Evolutionary conservation across 1,140 invertebrate species (phyloP).

Genomic region (Zophobas atratus): DNA sequence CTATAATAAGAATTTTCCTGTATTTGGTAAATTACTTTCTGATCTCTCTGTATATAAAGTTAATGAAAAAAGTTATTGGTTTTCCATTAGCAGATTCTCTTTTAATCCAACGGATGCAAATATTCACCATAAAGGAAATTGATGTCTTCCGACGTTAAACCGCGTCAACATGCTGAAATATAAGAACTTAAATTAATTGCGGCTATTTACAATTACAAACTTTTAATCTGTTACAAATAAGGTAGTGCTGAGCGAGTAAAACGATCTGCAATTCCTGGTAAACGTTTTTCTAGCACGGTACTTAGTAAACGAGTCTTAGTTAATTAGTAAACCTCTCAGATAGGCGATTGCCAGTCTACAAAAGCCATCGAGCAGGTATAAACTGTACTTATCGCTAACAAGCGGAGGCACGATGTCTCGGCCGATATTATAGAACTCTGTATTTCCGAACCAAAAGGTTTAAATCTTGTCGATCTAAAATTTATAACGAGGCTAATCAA

Average conservation of each 20-base stretch:
- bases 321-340: slow-evolving; percentile 62
- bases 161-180: background rate
- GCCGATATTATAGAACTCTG: slow-evolving; percentile 49
- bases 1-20: too few relatives aligned
- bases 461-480: slow-evolving; percentile 9
- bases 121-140: too few relatives aligned
- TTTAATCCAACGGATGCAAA: too few relatives aligned
- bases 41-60: too few relatives aligned
- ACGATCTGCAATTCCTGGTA: slow-evolving; percentile 57
- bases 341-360: slow-evolving; percentile 52
- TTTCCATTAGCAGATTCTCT: too few relatives aligned
- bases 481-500: slow-evolving; percentile 16
- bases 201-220: slow-evolving; percentile 63
- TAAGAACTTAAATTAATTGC: slow-evolving; percentile 57
- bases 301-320: slow-evolving; percentile 61
- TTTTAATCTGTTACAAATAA: slow-evolving; percentile 64
- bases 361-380: slow-evolving; percentile 53
- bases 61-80: too few relatives aligned
- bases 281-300: slow-evolving; percentile 60
- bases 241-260: slow-evolving; percentile 58
- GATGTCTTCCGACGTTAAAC: too few relatives aligned
- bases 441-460: slow-evolving; percentile 6
- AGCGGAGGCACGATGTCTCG: slow-evolving; percentile 59
- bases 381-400: slow-evolving; percentile 54
- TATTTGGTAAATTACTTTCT: too few relatives aligned